Conservation (phyloP, 2,113 vertebrate genomes). For the Marmota flaviventris region DNA sequence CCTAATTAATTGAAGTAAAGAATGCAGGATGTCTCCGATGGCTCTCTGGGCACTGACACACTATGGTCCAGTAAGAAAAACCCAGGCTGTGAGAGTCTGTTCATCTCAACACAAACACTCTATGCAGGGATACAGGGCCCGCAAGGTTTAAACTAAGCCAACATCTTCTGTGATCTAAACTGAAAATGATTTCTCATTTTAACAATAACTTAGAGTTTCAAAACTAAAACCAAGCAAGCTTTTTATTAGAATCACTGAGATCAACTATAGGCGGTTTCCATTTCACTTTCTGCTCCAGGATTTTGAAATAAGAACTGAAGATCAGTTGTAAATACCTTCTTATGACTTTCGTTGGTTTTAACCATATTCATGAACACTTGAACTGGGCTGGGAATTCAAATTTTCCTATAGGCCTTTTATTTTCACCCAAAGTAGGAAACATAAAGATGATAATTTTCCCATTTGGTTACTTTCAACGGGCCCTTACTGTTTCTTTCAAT, state of each 20-base stretch:
- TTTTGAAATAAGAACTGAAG: not conserved
- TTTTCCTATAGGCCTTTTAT: not conserved
- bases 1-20: not conserved
- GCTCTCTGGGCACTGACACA: not conserved
- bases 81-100: not conserved
- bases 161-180: not conserved
- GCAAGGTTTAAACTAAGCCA: not conserved
- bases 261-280: not conserved
- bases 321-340: not conserved
- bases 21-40: not conserved
- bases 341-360: not conserved
- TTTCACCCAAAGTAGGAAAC: not conserved
- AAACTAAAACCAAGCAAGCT: slow-evolving; percentile 9
- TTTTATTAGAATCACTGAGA: not conserved
- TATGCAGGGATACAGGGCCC: fast-evolving
- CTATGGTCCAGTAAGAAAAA: not conserved
- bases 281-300: not conserved
- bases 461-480: not conserved
- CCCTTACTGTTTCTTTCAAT: not conserved
- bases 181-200: slow-evolving; percentile 9
- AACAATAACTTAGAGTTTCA: not conserved
- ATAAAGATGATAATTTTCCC: not conserved
- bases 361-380: not conserved
- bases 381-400: not conserved
- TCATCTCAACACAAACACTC: not conserved